phyloP scores from a whole-genome alignment of 2,113 vertebrate genomes.

The Corydoras sp. region DNA sequence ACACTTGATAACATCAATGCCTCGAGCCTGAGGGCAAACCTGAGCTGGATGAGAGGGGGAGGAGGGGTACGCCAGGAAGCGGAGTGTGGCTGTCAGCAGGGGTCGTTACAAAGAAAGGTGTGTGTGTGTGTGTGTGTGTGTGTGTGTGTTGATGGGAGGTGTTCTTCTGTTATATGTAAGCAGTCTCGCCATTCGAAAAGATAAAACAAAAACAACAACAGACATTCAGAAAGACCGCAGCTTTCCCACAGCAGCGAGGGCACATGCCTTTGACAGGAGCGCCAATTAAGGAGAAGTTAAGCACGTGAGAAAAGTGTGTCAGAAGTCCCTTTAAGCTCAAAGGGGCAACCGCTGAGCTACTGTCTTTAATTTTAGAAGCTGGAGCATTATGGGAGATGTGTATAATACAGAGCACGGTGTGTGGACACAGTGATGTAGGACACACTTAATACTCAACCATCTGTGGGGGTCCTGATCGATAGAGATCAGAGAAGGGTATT shows the following conservation, averaged over 20 bases:
- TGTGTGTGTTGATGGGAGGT: constrained; percentile 20
- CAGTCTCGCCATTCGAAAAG: no score
- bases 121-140: constrained; percentile 20
- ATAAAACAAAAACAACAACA: neutral
- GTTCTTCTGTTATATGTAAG: constrained; percentile 17
- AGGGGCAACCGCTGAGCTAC: no score
- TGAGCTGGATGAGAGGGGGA: constrained; percentile 26
- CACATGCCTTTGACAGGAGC: constrained; percentile 27
- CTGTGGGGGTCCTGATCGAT: no score
- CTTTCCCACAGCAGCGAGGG: constrained; percentile 28
- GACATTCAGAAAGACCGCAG: constrained; percentile 31
- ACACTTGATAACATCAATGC: constrained; percentile 48
- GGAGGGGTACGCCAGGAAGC: constrained; percentile 29
- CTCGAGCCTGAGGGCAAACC: constrained; percentile 31
- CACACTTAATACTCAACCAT: no score
- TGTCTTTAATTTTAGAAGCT: neutral
- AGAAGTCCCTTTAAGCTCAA: neutral
- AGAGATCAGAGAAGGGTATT: no score
- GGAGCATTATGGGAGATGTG: no score
- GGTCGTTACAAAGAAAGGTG: neutral
- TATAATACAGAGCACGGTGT: no score
- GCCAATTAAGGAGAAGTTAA: neutral
- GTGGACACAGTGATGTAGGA: no score
- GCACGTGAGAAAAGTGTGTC: constrained; percentile 31
- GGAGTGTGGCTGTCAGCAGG: constrained; percentile 30